Evolutionary conservation across 2,113 vertebrate genomes (phyloP).

Genomic region (Progne subis): DNA sequence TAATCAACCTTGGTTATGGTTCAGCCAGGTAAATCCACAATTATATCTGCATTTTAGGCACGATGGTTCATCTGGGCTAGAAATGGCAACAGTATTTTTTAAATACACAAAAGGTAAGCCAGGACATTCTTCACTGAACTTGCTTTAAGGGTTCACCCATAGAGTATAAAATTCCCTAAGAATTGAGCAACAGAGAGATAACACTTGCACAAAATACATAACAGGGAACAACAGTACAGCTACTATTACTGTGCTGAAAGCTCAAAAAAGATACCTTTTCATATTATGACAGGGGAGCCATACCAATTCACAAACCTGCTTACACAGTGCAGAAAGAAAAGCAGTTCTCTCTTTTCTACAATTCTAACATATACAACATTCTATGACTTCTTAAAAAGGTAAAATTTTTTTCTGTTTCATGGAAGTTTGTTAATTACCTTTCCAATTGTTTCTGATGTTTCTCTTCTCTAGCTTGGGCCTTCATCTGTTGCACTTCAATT

Average conservation of each 20-base stretch:
- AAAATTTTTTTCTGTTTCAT: background rate
- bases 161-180: background rate
- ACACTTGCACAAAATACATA: background rate
- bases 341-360: background rate
- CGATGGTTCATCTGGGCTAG: background rate
- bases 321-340: background rate
- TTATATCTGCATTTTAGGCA: background rate
- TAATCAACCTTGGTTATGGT: background rate
- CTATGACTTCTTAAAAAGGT: background rate
- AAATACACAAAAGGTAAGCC: background rate
- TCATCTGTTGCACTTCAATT: conserved; percentile 99
- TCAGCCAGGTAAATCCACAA: background rate
- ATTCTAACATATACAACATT: background rate
- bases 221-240: background rate
- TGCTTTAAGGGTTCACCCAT: background rate
- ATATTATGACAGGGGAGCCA: background rate
- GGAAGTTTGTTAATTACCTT: conserved; percentile 77
- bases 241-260: background rate
- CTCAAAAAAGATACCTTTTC: background rate
- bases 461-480: conserved; percentile 96
- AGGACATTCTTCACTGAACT: background rate
- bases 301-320: background rate
- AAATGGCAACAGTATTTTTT: background rate
- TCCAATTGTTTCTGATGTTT: conserved; percentile 98
- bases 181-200: background rate